Evolutionary conservation across 2,888 invertebrate genomes (phyloP), one percentile per base, ranked within the genome.

Genomic region (Sturmia bella): DNA sequence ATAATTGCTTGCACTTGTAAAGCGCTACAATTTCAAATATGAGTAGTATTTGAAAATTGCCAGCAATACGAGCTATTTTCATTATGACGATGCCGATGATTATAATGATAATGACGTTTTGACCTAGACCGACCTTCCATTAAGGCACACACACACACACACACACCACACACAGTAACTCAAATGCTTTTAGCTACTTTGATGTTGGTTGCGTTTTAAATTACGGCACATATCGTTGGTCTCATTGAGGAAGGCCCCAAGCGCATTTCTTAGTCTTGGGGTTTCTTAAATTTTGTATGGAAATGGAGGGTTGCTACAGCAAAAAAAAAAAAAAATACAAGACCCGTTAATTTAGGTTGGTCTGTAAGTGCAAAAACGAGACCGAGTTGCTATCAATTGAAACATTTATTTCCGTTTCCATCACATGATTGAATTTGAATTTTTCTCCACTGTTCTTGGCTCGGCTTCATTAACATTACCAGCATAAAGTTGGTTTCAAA

Each of bases 61-160:
- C 72, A 82, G 78, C 78, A 78, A 66, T 82, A 82, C 52, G 54
- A 54, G 69, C 73, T n/a, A 57, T 70, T 72, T 75, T 24, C 61
- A 74, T 69, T 54, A 61, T 68, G 27, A 64, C 11, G 19, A 39
- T 48, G 4, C 4, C 13, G 37, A 37, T 48, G 17, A 52, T 32
- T 12, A 27, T 52, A 15, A 48, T 17, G 27, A 39, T 43, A 27
- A 50, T 76, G 68, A 69, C 57, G 56, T 73, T 82, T 54, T 82
- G 82, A 82, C 82, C 78, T 78, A 78, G 82, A 78, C 82, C 74
- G 82, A 82, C 82, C 82, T 61, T 61, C 64, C 54, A 63, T 70
- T 77, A 70, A 66, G 66, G 66, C 24, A 66, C 15, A 37, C 52
- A 61, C 43, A 43, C 43, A 43, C 45, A n/a, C 2, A 43, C 64